Evolutionary conservation across 1,140 invertebrate species (phyloP).

Genomic region (Monochamus saltuarius): DNA sequence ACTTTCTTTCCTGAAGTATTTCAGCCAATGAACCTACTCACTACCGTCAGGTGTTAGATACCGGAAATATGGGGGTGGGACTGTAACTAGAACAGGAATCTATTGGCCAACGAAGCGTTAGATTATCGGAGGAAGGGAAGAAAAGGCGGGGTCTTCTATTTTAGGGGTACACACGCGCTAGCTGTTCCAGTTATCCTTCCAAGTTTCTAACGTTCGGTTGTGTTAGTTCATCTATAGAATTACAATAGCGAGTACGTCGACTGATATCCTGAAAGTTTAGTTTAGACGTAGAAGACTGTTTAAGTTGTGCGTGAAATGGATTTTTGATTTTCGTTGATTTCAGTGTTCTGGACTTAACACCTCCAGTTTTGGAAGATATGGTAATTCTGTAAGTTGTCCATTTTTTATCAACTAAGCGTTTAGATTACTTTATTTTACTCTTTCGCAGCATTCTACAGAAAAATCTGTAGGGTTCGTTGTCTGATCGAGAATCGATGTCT

Average conservation of each 20-base stretch:
- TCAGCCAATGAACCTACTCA: constrained; percentile 26
- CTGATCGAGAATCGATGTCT: constrained; percentile 15
- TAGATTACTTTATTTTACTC: neutral
- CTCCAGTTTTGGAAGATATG: constrained; percentile 42
- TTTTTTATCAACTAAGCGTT: neutral
- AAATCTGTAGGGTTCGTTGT: neutral
- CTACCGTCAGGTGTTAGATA: constrained; percentile 37
- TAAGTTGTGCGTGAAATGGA: neutral
- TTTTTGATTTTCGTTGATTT: neutral
- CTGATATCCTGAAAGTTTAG: neutral
- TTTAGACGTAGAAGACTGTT: neutral
- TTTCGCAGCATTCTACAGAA: neutral
- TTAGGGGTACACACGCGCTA: constrained; percentile 19
- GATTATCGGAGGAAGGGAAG: constrained; percentile 28
- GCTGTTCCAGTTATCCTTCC: constrained; percentile 34
- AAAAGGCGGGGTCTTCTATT: constrained; percentile 36
- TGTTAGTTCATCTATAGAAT: neutral
- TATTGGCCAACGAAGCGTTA: constrained; percentile 36
- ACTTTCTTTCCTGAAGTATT: constrained; percentile 12
- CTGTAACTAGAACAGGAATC: neutral
- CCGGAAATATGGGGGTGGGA: constrained; percentile 21
- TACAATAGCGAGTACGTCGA: neutral
- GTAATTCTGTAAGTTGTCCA: constrained; percentile 48
- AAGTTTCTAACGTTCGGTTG: constrained; percentile 30
- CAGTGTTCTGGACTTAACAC: too few relatives aligned